Evolutionary conservation across 2,888 invertebrate genomes (phyloP).

Genomic region (Drosophila rellima): DNA sequence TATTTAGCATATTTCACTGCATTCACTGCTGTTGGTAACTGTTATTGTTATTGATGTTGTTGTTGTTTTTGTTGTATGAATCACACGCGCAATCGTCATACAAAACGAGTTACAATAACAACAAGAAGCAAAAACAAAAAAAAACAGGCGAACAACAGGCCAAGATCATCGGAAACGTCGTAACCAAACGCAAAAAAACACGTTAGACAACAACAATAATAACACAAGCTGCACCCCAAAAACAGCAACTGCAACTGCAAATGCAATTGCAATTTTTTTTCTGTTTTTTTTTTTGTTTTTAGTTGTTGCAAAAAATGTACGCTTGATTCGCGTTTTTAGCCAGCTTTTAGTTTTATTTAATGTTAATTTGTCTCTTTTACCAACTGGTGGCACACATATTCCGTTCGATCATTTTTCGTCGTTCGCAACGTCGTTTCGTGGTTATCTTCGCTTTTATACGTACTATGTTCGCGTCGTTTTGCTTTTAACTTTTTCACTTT

Average conservation of each 20-base stretch:
- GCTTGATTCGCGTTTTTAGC: slow-evolving; percentile 39
- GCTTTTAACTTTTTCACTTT: slow-evolving; percentile 26
- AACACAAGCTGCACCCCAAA: slow-evolving; percentile 51
- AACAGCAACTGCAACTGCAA: slow-evolving; percentile 41
- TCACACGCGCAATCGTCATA: slow-evolving; percentile 65
- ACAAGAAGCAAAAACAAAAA: slow-evolving; percentile 31
- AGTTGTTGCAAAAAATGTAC: slow-evolving; percentile 31
- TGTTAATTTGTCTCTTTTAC: slow-evolving; percentile 49
- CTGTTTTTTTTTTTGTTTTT: neutral
- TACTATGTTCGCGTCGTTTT: slow-evolving; percentile 54
- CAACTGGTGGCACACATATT: slow-evolving; percentile 54
- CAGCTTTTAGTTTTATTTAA: slow-evolving; percentile 38
- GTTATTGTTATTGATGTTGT: slow-evolving; percentile 36
- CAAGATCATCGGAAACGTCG: slow-evolving; percentile 73
- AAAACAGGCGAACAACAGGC: slow-evolving; percentile 52
- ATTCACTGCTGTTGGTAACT: slow-evolving; percentile 34
- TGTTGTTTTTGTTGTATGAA: slow-evolving; percentile 63
- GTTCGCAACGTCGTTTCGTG: slow-evolving; percentile 58
- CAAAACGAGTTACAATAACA: slow-evolving; percentile 71
- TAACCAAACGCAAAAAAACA: slow-evolving; percentile 54
- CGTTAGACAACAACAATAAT: slow-evolving; percentile 62
- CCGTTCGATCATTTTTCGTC: slow-evolving; percentile 57
- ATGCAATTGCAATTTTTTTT: slow-evolving; percentile 19
- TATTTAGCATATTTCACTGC: slow-evolving; percentile 63
- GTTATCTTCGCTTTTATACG: slow-evolving; percentile 49